These are phyloP conservation scores for Ceryle rudis DNA, from an alignment of 2,797 vertebrate genomes.

Conservation along the genomic window DNA sequence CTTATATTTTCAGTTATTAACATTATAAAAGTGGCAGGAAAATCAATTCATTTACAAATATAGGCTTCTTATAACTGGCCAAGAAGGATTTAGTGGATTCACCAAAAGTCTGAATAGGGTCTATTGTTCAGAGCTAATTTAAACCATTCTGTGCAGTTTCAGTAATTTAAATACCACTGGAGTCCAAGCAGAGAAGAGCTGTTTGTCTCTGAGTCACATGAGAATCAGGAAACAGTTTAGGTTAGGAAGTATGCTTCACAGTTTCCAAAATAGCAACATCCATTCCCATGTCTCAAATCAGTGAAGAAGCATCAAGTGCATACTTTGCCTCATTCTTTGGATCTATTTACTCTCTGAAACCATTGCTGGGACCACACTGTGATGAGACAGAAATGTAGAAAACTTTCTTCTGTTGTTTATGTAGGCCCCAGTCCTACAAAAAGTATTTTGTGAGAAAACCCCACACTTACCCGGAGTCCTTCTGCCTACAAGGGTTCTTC, in stretches of 20 bases:
- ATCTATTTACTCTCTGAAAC: background rate
- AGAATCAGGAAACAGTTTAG: background rate
- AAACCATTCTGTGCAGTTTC: conserved; percentile 38
- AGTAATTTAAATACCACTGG: conserved; percentile 16
- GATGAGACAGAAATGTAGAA: background rate
- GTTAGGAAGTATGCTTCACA: background rate
- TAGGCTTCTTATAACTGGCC: background rate
- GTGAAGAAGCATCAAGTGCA: background rate
- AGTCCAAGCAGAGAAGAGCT: conserved; percentile 9
- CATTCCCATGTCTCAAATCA: background rate
- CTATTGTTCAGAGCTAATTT: conserved; percentile 62
- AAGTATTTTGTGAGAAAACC: background rate
- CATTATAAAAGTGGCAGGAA: background rate
- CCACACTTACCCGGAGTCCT: fast-evolving
- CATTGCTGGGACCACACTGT: background rate
- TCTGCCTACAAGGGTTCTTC: background rate
- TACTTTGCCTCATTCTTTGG: conserved; percentile 3
- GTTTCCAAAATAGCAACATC: conserved; percentile 13
- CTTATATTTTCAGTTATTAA: background rate
- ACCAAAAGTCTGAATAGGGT: conserved; percentile 26
- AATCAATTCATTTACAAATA: background rate
- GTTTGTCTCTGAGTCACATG: background rate
- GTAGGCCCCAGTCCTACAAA: background rate
- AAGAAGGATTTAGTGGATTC: conserved; percentile 18
- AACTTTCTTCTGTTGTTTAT: background rate